A percentile compares a stretch with the other conserved stretches of the same genome.
phyloP scores from a whole-genome alignment of 2,888 invertebrate genomes.

The Ceriagrion tenellum region DNA sequence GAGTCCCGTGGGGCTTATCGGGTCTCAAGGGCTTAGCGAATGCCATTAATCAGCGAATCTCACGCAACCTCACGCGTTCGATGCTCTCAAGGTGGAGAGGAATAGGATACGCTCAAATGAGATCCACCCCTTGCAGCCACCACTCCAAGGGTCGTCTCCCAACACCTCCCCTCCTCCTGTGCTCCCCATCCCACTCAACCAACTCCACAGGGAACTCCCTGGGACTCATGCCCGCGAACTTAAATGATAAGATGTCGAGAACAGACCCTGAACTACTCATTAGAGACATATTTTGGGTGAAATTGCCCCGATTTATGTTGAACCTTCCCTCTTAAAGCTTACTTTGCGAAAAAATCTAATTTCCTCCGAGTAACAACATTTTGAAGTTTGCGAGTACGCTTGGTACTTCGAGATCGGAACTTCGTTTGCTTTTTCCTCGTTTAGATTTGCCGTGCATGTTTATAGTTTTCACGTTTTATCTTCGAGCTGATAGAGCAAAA shows the following conservation, averaged over 20 bases:
- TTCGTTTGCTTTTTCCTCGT: no score
- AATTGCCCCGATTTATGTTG: no score
- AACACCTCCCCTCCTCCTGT: not conserved
- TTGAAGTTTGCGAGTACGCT: no score
- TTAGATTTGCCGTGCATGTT: no score
- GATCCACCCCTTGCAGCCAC: not conserved
- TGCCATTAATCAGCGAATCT: constrained; percentile 46
- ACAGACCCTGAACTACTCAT: not conserved
- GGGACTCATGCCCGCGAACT: not conserved
- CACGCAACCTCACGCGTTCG: constrained; percentile 50
- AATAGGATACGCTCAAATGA: constrained; percentile 33
- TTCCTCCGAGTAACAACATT: no score
- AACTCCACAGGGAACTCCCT: not conserved
- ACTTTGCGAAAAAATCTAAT: no score
- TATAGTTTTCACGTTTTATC: no score
- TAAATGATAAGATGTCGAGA: not conserved
- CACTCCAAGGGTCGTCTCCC: not conserved
- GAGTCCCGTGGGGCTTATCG: constrained; percentile 37
- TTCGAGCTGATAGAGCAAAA: no score
- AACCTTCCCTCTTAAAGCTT: no score
- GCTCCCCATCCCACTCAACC: not conserved
- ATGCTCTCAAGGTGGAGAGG: constrained; percentile 5
- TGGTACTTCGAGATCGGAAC: no score
- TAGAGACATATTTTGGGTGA: not conserved
- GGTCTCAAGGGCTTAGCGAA: constrained; percentile 49